A percentile compares a stretch with the other conserved stretches of the same genome.
These are phyloP conservation scores for Leptinotarsa defecta DNA, from an alignment of 1,140 invertebrate genomes.

Conservation along the genomic window DNA sequence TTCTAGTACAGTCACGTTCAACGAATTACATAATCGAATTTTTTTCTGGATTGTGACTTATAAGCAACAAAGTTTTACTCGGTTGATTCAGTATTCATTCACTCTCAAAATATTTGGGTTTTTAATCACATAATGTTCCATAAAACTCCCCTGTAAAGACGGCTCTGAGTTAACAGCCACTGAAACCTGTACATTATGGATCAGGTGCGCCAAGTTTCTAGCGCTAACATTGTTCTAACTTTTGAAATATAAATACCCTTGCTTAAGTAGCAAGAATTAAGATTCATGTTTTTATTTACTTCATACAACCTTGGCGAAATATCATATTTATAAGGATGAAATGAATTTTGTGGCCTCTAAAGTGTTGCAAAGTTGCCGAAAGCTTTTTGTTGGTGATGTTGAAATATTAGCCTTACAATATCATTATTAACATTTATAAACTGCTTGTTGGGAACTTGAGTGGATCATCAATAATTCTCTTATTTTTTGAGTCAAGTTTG, in stretches of 20 bases:
- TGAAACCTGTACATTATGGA: slow-evolving; percentile 17
- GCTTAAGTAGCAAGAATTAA: slow-evolving; percentile 12
- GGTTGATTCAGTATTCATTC: too few relatives aligned
- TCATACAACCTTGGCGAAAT: neutral
- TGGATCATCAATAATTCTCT: neutral
- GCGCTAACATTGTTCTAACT: slow-evolving; percentile 16
- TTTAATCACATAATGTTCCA: neutral
- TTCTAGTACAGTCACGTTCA: too few relatives aligned
- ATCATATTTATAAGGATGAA: slow-evolving; percentile 11
- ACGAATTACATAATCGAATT: too few relatives aligned
- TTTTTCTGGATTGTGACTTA: too few relatives aligned
- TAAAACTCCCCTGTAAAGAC: neutral
- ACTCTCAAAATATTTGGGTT: too few relatives aligned
- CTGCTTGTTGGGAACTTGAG: neutral
- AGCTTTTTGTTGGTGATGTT: neutral
- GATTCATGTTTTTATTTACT: slow-evolving; percentile 11
- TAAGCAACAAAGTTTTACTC: too few relatives aligned
- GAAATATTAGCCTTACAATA: neutral
- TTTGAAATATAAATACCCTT: slow-evolving; percentile 15
- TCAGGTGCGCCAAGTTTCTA: slow-evolving; percentile 14
- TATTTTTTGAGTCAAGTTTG: too few relatives aligned
- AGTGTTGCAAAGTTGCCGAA: slow-evolving; percentile 9
- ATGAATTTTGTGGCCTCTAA: slow-evolving; percentile 8
- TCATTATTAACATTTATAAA: neutral
- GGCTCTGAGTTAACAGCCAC: neutral